phyloP scores from a whole-genome alignment of 1,140 invertebrate genomes.

The Bombus confusus region DNA sequence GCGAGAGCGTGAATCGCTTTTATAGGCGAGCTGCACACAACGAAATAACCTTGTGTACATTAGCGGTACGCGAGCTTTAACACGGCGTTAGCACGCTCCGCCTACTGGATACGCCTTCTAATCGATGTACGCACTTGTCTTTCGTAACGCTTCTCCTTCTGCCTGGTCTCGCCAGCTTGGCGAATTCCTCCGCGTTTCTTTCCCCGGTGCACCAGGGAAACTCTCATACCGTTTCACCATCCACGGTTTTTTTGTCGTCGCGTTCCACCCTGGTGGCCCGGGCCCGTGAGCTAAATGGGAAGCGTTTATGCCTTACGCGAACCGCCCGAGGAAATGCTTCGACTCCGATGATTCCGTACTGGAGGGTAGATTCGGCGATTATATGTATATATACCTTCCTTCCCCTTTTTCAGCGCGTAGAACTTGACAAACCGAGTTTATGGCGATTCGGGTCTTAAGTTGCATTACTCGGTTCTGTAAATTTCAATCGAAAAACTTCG shows the following conservation, averaged over 20 bases:
- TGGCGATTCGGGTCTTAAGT: background rate
- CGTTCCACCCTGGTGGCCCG: constrained; percentile 22
- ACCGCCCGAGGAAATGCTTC: background rate
- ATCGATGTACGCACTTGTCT: constrained; percentile 67
- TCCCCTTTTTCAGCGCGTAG: background rate
- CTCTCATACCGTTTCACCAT: constrained; percentile 30
- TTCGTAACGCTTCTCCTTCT: constrained; percentile 55
- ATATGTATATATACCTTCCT: background rate
- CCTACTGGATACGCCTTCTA: constrained; percentile 72
- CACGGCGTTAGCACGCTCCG: constrained; percentile 67
- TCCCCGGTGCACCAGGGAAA: constrained; percentile 9
- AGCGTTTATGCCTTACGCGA: constrained; percentile 29
- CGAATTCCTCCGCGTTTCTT: background rate
- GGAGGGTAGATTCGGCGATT: background rate
- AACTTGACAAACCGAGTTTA: background rate
- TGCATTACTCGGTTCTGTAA: background rate
- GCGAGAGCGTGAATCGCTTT: constrained; percentile 40
- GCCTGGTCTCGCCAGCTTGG: background rate
- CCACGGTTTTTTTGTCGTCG: background rate
- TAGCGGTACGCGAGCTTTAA: constrained; percentile 61
- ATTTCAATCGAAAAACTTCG: background rate
- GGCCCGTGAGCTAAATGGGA: background rate
- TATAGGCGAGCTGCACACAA: constrained; percentile 36
- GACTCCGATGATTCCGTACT: too few relatives aligned
- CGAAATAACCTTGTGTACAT: constrained; percentile 31